Evolutionary conservation across 2,888 invertebrate genomes (phyloP).

Genomic region (Chloromyia formosa): DNA sequence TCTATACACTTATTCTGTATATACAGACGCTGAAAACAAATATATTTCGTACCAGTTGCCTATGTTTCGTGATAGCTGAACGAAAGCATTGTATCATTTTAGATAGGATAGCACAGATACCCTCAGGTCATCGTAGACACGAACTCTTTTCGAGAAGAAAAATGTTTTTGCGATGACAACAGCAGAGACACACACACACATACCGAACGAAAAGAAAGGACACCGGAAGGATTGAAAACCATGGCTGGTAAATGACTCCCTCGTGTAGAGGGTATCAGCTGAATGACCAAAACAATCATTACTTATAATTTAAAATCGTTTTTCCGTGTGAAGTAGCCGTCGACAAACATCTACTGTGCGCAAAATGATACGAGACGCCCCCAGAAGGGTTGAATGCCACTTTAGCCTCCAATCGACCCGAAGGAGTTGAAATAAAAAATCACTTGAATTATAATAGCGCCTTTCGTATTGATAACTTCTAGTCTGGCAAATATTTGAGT

Average conservation of each 20-base stretch:
- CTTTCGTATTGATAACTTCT: too few species aligned
- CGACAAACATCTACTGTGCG: not conserved
- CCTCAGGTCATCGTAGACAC: not conserved
- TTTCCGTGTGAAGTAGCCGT: conserved; percentile 4
- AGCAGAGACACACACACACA: not conserved
- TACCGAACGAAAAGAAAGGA: conserved; percentile 16
- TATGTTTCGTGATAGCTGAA: conserved; percentile 30
- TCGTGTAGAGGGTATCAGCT: conserved; percentile 42
- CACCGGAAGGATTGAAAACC: conserved; percentile 32
- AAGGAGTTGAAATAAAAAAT: conserved; percentile 22
- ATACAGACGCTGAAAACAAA: too few species aligned
- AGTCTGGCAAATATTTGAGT: too few species aligned
- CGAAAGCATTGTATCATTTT: conserved; percentile 42
- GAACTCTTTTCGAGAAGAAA: not conserved
- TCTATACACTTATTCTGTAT: too few species aligned
- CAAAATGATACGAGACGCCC: not conserved
- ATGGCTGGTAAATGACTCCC: conserved; percentile 44
- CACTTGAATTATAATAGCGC: conserved; percentile 25
- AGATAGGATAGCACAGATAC: not conserved
- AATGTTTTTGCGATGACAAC: not conserved
- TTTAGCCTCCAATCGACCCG: conserved; percentile 20
- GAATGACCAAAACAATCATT: conserved; percentile 43
- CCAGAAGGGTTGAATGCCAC: too few species aligned
- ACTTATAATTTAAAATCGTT: conserved; percentile 46
- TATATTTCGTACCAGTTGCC: too few species aligned